Conservation (phyloP, 2,888 invertebrate genomes). For the Schrankia costaestrigalis region DNA sequence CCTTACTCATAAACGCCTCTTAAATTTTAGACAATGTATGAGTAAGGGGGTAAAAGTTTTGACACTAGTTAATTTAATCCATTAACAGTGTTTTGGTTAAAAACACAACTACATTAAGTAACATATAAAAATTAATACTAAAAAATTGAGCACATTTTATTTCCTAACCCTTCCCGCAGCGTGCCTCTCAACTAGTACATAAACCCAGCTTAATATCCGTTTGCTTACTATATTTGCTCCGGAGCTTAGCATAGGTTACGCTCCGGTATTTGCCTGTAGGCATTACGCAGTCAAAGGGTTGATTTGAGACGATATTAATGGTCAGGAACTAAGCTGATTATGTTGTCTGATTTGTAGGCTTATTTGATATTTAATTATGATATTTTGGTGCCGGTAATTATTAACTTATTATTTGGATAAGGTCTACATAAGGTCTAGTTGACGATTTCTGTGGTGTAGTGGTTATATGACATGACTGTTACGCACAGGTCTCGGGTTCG, state of each 20-base stretch:
- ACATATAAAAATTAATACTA: neutral
- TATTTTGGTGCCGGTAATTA: neutral
- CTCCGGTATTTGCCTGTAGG: conserved; percentile 51
- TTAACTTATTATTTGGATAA: neutral
- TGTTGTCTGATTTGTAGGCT: conserved; percentile 54
- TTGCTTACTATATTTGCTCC: conserved; percentile 71
- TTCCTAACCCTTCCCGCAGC: neutral
- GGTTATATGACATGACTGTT: too few species aligned
- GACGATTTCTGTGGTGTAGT: too few species aligned
- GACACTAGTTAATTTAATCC: too few species aligned
- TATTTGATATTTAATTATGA: conserved; percentile 7
- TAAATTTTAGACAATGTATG: too few species aligned
- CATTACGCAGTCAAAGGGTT: conserved; percentile 56
- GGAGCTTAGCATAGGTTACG: conserved; percentile 55
- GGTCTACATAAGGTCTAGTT: too few species aligned
- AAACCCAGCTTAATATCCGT: conserved; percentile 65
- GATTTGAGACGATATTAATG: conserved; percentile 43
- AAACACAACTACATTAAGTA: neutral
- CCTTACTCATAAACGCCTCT: too few species aligned
- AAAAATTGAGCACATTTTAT: neutral
- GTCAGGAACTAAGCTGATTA: conserved; percentile 50
- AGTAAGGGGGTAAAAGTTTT: too few species aligned
- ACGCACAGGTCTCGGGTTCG: too few species aligned
- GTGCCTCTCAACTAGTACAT: conserved; percentile 37
- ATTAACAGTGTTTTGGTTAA: neutral